Evolutionary conservation across 2,888 invertebrate species (phyloP).

Genomic region (Aleiodes leptofemur): DNA sequence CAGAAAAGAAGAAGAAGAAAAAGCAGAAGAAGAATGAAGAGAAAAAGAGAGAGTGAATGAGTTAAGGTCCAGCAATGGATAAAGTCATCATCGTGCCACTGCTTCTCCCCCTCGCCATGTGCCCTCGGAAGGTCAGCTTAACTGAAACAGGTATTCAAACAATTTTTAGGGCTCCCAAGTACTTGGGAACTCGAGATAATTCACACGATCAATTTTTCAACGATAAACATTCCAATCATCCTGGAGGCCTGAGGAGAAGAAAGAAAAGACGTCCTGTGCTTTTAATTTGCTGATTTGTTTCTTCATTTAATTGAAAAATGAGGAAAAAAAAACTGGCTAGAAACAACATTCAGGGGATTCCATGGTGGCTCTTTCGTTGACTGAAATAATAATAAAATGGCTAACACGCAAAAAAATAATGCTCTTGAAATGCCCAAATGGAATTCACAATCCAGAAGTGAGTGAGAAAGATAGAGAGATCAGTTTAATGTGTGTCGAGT

Average conservation of each 20-base stretch:
- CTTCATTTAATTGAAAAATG: background rate
- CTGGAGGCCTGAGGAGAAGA: background rate
- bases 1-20: slow-evolving; percentile 38
- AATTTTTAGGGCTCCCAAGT: slow-evolving; percentile 36
- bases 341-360: slow-evolving; percentile 5
- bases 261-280: background rate
- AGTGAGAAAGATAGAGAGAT: slow-evolving; percentile 21
- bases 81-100: slow-evolving; percentile 72
- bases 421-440: slow-evolving; percentile 1
- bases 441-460: slow-evolving; percentile 11
- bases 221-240: slow-evolving; percentile 19
- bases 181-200: slow-evolving; percentile 36
- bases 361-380: background rate
- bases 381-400: slow-evolving; percentile 9
- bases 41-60: slow-evolving; percentile 42
- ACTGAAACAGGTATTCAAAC: slow-evolving; percentile 44
- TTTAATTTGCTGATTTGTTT: background rate
- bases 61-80: slow-evolving; percentile 61
- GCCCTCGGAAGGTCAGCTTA: slow-evolving; percentile 45
- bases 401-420: slow-evolving; percentile 4
- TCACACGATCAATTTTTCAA: slow-evolving; percentile 31
- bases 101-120: slow-evolving; percentile 38
- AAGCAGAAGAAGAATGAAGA: slow-evolving; percentile 39
- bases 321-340: background rate
- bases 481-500: slow-evolving; percentile 30